A percentile compares a stretch with the other conserved stretches of the same genome.
Evolutionary conservation across 2,113 vertebrate species (phyloP).

Genomic region (Oryzias woworae): DNA sequence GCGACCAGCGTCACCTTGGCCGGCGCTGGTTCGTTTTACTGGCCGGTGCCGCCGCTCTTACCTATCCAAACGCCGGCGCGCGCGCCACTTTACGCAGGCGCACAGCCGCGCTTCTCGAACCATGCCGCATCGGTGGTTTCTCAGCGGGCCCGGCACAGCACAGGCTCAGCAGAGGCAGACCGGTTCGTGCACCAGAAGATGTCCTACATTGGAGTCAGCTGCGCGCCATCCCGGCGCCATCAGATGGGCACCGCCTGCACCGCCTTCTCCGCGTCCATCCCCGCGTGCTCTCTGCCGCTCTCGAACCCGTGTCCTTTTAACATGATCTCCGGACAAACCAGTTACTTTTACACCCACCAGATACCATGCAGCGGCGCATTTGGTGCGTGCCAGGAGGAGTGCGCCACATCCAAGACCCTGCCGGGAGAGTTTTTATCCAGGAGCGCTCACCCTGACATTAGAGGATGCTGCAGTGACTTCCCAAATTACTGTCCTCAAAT

Average conservation of each 20-base stretch:
- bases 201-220: conserved; percentile 66
- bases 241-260: conserved; percentile 63
- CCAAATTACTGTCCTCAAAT: conserved; percentile 62
- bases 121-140: conserved; percentile 60
- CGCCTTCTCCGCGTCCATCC: conserved; percentile 67
- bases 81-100: conserved; percentile 47
- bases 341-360: conserved; percentile 75
- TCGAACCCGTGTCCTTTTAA: conserved; percentile 67
- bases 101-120: conserved; percentile 51
- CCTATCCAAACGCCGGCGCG: conserved; percentile 65
- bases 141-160: conserved; percentile 50
- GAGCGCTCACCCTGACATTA: conserved; percentile 52
- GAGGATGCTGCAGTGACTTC: conserved; percentile 57
- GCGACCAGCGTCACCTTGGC: conserved; percentile 67
- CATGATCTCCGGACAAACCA: conserved; percentile 73
- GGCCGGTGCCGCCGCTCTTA: conserved; percentile 76
- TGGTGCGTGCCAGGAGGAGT: conserved; percentile 54
- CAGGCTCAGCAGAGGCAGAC: conserved; percentile 31
- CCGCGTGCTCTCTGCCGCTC: conserved; percentile 61
- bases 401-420: conserved; percentile 43
- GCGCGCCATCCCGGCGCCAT: conserved; percentile 60
- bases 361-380: conserved; percentile 58
- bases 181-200: conserved; percentile 64
- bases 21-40: conserved; percentile 72
- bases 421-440: conserved; percentile 55